Base-by-base conservation (phyloP, 2,888 invertebrate species). In the Agapetus fuscipes region DNA sequence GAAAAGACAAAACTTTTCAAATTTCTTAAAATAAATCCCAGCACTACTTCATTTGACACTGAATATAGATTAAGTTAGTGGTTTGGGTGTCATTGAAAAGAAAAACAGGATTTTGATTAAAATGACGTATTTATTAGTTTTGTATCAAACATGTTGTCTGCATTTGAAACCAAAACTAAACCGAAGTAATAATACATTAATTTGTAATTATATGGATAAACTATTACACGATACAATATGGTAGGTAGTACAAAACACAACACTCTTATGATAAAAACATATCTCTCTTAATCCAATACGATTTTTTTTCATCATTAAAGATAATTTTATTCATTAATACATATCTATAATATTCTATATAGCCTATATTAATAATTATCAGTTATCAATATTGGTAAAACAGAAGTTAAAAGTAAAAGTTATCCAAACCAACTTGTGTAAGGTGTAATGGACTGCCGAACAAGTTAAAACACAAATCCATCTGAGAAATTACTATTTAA, bases 191-290 rank as follows among this genome's bases (percentile, higher is more conserved):
- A 39, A 40, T 43, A 46, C 39, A n/a, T n/a, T n/a, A n/a, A n/a
- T n/a, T n/a, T n/a, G n/a, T n/a, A n/a, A n/a, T n/a, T 20, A 20
- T 20, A 20, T 20, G 37, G 38, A 37, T 43, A 39, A 45, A 40
- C 39, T 46, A 46, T 40, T 40, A 38, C 40, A 46, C 46, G 20
- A 46, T 43, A 46, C 40, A n/a, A n/a, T n/a, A 46, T 43, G 46
- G 38, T 31, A 32, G 32, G 27, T 46, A 46, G 43, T 43, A 46
- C 43, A 43, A 46, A 46, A 46, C 46, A 46, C 46, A 46, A 46
- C 43, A 46, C 43, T 46, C 42, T 46, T 39, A 44, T 40, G 43
- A 46, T 46, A 46, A 46, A 45, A 43, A 43, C 43, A 46, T 46
- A 29, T 40, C 37, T 46, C 41, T 45, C 41, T 35, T 46, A 43